phyloP scores from a whole-genome alignment of 1,140 invertebrate genomes.

The Onthophagus taurus region DNA sequence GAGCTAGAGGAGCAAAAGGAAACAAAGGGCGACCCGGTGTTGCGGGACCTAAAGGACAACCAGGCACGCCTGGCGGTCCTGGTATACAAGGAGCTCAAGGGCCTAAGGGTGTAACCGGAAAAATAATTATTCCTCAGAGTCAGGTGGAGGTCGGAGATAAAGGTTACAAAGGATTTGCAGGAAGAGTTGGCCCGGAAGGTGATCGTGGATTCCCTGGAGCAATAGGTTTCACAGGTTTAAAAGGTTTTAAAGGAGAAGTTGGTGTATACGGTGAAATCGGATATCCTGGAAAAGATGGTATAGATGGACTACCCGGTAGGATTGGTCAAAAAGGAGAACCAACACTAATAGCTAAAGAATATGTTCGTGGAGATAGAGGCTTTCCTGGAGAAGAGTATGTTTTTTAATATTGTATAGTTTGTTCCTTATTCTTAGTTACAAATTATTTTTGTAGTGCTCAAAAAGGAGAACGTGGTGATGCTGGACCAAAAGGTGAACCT shows the following conservation, averaged over 20 bases:
- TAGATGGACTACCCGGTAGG: constrained; percentile 43
- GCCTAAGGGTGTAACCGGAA: constrained; percentile 30
- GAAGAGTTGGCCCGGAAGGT: constrained; percentile 41
- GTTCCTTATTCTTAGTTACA: constrained; percentile 2
- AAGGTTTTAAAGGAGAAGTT: constrained; percentile 48
- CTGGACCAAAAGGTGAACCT: constrained; percentile 30
- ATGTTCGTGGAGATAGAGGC: constrained; percentile 40
- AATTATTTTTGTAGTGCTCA: constrained; percentile 23
- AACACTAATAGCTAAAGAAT: constrained; percentile 38
- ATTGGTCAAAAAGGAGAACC: constrained; percentile 47
- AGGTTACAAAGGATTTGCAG: constrained; percentile 38
- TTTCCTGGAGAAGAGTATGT: constrained; percentile 26
- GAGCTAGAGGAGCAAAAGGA: constrained; percentile 44
- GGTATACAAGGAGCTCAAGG: constrained; percentile 41
- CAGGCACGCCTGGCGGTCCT: constrained; percentile 41
- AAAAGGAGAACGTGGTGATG: constrained; percentile 35
- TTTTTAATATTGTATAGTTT: constrained; percentile 4
- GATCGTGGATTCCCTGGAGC: constrained; percentile 37
- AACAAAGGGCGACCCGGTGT: constrained; percentile 53
- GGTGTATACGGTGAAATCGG: constrained; percentile 46
- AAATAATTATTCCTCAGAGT: constrained; percentile 19
- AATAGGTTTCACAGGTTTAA: constrained; percentile 33
- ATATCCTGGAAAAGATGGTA: constrained; percentile 40
- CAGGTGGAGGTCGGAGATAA: constrained; percentile 9
- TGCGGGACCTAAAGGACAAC: constrained; percentile 39